Evolutionary conservation across 2,888 invertebrate genomes (phyloP).

Genomic region (Quadroppia sp.): DNA sequence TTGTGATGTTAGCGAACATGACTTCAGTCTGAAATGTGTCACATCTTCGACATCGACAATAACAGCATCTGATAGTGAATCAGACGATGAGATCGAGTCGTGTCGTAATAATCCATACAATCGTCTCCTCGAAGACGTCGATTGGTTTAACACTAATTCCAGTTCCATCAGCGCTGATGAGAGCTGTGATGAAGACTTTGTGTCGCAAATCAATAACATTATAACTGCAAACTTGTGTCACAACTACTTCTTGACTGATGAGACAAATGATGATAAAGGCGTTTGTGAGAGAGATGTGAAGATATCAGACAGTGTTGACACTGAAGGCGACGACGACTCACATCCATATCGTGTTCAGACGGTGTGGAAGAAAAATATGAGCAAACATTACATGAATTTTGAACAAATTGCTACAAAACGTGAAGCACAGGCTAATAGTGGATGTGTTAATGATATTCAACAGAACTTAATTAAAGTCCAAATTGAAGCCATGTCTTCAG

Average conservation of each 20-base stretch:
- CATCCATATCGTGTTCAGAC: not conserved
- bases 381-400: not conserved
- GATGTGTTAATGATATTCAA: not conserved
- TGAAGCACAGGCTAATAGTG: not conserved
- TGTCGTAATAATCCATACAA: conserved; percentile 15
- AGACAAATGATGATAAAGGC: not conserved
- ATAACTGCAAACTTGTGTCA: conserved; percentile 16
- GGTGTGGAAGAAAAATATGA: not conserved
- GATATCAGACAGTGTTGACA: not conserved
- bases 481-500: not conserved
- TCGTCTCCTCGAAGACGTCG: conserved; percentile 2
- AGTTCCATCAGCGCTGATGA: not conserved
- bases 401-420: not conserved
- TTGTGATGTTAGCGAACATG: not conserved
- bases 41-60: not conserved
- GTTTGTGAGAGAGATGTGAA: not conserved
- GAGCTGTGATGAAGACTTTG: not conserved
- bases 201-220: conserved; percentile 18
- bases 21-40: not conserved
- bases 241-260: conserved; percentile 11
- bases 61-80: not conserved
- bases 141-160: conserved; percentile 3
- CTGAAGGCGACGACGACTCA: not conserved
- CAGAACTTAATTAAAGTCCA: not conserved
- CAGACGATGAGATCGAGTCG: not conserved